These are phyloP conservation scores for Proteles cristata DNA, from an alignment of 2,113 vertebrate genomes.

Conservation along the genomic window DNA sequence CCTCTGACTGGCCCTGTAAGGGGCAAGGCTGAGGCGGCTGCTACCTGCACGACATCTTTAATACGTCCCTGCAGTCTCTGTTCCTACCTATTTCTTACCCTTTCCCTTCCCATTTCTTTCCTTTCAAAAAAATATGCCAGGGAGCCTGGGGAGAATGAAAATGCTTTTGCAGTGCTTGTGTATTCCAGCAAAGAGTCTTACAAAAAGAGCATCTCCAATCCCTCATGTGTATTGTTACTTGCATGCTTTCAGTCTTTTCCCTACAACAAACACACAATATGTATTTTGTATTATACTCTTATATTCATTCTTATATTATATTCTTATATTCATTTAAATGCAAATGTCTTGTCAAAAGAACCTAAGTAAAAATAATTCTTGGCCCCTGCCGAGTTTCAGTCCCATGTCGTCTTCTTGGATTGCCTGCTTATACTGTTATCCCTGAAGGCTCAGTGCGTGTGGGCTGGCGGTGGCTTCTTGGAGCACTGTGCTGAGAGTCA, in stretches of 20 bases:
- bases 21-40: neutral
- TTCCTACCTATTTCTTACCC: neutral
- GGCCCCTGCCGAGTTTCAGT: neutral
- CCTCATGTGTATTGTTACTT: neutral
- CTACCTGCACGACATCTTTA: neutral
- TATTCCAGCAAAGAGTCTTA: neutral
- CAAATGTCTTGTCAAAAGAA: conserved; percentile 11
- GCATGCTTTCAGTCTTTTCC: neutral
- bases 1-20: neutral
- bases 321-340: conserved; percentile 31
- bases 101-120: neutral
- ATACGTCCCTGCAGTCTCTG: neutral
- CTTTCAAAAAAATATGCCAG: neutral
- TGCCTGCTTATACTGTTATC: neutral
- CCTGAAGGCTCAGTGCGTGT: neutral
- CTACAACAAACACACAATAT: neutral
- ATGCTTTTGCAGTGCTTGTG: neutral
- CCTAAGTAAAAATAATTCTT: neutral
- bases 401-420: neutral
- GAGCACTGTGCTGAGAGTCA: neutral
- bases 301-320: neutral
- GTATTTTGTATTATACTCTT: neutral
- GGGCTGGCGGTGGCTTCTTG: neutral
- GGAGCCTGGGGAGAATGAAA: neutral
- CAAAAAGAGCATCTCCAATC: neutral